Evolutionary conservation across 2,797 vertebrate species (phyloP).

Genomic region (Paedocypris micromegethes): DNA sequence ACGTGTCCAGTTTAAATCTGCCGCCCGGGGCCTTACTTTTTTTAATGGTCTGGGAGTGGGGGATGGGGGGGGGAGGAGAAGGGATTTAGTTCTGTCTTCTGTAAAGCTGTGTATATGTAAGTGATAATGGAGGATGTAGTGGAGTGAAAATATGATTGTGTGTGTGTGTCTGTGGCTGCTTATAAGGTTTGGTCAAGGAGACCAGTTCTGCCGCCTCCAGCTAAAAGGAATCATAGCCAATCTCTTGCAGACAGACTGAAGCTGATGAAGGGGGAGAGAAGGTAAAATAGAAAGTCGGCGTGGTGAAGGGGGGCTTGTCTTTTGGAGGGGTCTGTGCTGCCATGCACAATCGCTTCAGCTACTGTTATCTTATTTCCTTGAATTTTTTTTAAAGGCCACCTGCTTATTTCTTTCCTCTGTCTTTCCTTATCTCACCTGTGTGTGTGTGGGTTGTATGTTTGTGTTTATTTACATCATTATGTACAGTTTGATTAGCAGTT

Average conservation of each 20-base stretch:
- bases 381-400: conserved; percentile 9
- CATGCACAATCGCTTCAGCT: conserved; percentile 10
- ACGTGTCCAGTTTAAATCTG: conserved; percentile 43
- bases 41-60: conserved; percentile 18
- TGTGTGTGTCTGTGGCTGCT: not conserved
- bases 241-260: conserved; percentile 40
- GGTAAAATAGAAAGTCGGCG: conserved; percentile 10
- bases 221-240: conserved; percentile 40
- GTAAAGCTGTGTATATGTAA: conserved; percentile 37
- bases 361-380: conserved; percentile 8
- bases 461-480: too few species aligned
- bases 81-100: conserved; percentile 29
- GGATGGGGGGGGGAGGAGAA: not conserved
- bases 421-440: conserved; percentile 12
- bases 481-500: too few species aligned
- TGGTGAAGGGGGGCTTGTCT: conserved; percentile 23
- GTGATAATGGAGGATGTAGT: conserved; percentile 38
- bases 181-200: conserved; percentile 30
- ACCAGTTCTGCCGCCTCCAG: conserved; percentile 33
- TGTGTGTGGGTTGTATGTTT: too few species aligned
- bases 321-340: conserved; percentile 17
- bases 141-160: conserved; percentile 24
- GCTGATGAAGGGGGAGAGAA: conserved; percentile 26
- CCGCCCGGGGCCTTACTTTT: conserved; percentile 33
- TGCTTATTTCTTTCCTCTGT: conserved; percentile 7